phyloP scores from a whole-genome alignment of 2,797 vertebrate genomes.

The Lindbergichthys nudifrons region DNA sequence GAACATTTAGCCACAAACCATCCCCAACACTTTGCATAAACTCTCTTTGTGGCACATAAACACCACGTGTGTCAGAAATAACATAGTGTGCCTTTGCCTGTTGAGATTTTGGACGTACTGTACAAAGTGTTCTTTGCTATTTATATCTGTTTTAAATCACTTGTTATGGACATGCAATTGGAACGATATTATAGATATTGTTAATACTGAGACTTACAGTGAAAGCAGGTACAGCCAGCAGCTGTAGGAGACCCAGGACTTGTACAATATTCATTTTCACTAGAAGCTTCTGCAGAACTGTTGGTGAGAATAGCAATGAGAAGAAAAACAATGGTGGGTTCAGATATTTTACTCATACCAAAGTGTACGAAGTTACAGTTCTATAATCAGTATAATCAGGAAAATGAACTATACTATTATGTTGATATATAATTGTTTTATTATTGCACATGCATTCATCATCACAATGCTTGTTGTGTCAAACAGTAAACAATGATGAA shows the following conservation, averaged over 20 bases:
- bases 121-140: neutral
- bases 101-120: slow-evolving; percentile 25
- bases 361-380: too few species aligned
- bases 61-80: slow-evolving; percentile 2
- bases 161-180: neutral
- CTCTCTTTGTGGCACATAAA: slow-evolving; percentile 12
- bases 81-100: neutral
- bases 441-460: too few species aligned
- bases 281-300: slow-evolving; percentile 33
- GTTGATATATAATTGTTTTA: too few species aligned
- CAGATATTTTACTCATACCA: too few species aligned
- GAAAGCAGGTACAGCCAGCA: slow-evolving; percentile 66
- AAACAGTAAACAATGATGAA: too few species aligned
- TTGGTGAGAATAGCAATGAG: neutral
- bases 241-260: slow-evolving; percentile 69
- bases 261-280: slow-evolving; percentile 75
- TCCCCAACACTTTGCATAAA: slow-evolving; percentile 30
- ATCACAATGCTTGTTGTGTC: too few species aligned
- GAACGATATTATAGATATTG: neutral
- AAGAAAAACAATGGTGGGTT: too few species aligned
- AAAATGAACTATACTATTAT: too few species aligned
- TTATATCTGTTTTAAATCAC: neutral
- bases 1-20: slow-evolving; percentile 55
- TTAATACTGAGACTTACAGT: slow-evolving; percentile 69
- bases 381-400: too few species aligned